These are phyloP conservation scores for Trididemnum miniatum DNA, from an alignment of 23 tunicate genomes.

Conservation along the genomic window DNA sequence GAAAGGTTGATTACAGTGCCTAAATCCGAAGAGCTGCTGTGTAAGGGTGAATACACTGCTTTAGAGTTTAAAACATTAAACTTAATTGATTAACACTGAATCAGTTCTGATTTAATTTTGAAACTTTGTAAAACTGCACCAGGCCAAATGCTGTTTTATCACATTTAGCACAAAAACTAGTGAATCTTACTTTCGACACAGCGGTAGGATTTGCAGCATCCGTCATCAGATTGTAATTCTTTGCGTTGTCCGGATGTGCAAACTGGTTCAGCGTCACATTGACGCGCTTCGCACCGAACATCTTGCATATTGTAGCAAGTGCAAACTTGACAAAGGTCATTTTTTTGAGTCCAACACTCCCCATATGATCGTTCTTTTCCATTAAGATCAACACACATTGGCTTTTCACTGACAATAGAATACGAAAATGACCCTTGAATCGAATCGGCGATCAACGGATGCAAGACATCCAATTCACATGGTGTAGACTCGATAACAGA, in stretches of 20 bases:
- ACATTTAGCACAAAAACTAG: too few relatives aligned
- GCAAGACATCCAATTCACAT: neutral
- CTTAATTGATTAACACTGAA: too few relatives aligned
- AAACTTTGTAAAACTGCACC: too few relatives aligned
- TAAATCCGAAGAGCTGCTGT: too few relatives aligned
- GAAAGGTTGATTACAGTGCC: too few relatives aligned
- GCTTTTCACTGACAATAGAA: slow-evolving; percentile 44
- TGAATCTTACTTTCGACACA: slow-evolving; percentile 56
- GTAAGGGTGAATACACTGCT: too few relatives aligned
- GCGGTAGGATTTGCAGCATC: slow-evolving; percentile 53
- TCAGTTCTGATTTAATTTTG: too few relatives aligned
- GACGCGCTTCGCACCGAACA: slow-evolving; percentile 41
- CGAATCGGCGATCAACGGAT: neutral
- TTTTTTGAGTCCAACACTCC: slow-evolving; percentile 76
- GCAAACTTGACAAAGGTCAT: slow-evolving; percentile 59
- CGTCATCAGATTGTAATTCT: slow-evolving; percentile 40
- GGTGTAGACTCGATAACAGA: neutral
- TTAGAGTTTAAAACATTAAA: neutral
- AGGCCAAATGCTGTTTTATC: too few relatives aligned
- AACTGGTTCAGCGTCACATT: slow-evolving; percentile 37
- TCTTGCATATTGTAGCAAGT: slow-evolving; percentile 64
- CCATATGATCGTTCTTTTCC: slow-evolving; percentile 80
- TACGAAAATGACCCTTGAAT: slow-evolving; percentile 33
- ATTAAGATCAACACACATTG: slow-evolving; percentile 60
- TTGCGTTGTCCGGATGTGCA: slow-evolving; percentile 42